A percentile compares a stretch with the other conserved stretches of the same genome.
Conservation (phyloP, 2,888 invertebrate genomes). For the Diogma glabrata region DNA sequence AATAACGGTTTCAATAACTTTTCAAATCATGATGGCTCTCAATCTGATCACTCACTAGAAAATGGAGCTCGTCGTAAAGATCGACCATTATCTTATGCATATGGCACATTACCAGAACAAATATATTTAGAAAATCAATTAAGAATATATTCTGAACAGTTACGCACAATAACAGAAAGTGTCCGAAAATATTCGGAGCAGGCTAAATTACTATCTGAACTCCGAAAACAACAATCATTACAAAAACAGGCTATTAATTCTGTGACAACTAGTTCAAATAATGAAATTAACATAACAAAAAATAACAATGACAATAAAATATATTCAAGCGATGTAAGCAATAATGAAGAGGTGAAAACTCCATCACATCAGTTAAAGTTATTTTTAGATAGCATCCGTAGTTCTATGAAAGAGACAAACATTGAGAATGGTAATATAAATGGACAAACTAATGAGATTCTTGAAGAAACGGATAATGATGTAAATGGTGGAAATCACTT, state of each 20-base stretch:
- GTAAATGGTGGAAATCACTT: background rate
- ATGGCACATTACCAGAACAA: constrained; percentile 31
- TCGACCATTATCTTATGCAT: constrained; percentile 34
- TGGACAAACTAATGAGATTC: background rate
- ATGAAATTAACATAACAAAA: background rate
- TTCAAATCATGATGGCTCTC: constrained; percentile 11
- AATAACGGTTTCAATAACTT: constrained; percentile 9
- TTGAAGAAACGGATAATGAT: background rate
- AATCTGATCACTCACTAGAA: background rate
- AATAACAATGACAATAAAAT: background rate
- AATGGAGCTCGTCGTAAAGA: constrained; percentile 23
- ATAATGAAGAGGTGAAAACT: constrained; percentile 29
- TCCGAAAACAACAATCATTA: constrained; percentile 34
- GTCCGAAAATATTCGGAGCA: constrained; percentile 37
- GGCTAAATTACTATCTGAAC: constrained; percentile 33
- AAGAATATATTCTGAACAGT: constrained; percentile 34
- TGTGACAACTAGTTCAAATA: background rate
- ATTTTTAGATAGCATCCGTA: constrained; percentile 34
- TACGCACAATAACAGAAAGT: constrained; percentile 35
- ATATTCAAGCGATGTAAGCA: constrained; percentile 21
- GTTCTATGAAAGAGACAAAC: constrained; percentile 33
- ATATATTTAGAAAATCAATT: constrained; percentile 35
- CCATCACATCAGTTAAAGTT: constrained; percentile 33
- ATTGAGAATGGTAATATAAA: background rate
- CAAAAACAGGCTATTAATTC: constrained; percentile 22